Evolutionary conservation across 2,113 vertebrate genomes (phyloP).

Genomic region (Oriolus oriolus): DNA sequence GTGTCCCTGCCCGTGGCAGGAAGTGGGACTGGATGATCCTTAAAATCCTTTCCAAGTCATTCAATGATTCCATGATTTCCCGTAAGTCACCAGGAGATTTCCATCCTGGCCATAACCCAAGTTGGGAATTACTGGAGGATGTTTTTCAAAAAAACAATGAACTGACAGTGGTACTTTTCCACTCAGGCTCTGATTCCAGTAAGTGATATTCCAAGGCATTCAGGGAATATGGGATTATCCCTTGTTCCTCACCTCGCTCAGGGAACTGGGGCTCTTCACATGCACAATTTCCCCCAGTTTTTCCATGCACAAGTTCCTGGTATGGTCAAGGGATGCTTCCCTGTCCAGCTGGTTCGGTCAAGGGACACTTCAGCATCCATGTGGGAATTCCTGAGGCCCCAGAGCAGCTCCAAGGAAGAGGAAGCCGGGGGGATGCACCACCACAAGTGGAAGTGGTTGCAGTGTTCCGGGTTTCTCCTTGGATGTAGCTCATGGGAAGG

Average conservation of each 20-base stretch:
- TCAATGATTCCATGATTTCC: not conserved
- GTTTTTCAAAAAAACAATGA: no score
- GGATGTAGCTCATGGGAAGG: not conserved
- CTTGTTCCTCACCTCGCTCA: not conserved
- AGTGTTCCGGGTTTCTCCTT: not conserved
- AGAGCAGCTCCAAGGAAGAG: not conserved
- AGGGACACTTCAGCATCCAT: not conserved
- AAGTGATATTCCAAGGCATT: not conserved
- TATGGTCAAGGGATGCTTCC: no score
- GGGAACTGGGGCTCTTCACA: accelerated
- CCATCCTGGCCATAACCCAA: not conserved
- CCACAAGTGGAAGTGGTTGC: not conserved
- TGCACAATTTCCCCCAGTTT: not conserved
- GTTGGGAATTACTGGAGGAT: no score
- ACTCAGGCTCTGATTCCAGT: not conserved
- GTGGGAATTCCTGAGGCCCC: not conserved
- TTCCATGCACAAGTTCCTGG: not conserved
- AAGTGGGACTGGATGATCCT: no score
- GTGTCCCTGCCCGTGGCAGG: not conserved
- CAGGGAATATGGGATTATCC: not conserved
- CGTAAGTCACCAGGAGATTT: not conserved
- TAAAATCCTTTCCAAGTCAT: not conserved
- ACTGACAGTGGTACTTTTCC: not conserved
- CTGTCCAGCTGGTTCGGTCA: not conserved
- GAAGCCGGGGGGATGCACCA: accelerated